Conservation (phyloP, 2,797 vertebrate genomes). For the Smutsia temminckii region DNA sequence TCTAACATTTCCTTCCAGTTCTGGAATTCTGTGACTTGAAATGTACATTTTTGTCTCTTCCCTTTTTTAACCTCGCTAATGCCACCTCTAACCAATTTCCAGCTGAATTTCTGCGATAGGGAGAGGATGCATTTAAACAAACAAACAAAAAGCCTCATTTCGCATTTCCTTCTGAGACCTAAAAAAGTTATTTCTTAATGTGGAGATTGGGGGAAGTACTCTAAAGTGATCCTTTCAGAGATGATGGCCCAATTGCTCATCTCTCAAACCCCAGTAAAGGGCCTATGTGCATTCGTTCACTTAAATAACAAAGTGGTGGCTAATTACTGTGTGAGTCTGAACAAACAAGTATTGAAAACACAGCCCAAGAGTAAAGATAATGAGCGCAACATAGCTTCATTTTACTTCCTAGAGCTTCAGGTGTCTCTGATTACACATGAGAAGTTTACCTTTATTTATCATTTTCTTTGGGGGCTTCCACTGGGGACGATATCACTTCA, state of each 20-base stretch:
- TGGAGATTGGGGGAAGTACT: background rate
- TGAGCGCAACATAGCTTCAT: background rate
- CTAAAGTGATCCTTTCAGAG: background rate
- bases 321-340: background rate
- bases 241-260: background rate
- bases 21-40: background rate
- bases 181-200: background rate
- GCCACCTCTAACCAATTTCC: background rate
- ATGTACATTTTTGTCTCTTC: background rate
- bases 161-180: background rate
- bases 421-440: slow-evolving; percentile 4
- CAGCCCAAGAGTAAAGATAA: background rate
- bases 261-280: background rate
- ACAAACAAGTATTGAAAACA: background rate
- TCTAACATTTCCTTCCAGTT: background rate
- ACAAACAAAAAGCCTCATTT: background rate
- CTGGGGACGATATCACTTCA: slow-evolving; percentile 38
- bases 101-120: background rate
- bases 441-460: slow-evolving; percentile 47
- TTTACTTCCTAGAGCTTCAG: background rate
- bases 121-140: background rate
- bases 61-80: background rate
- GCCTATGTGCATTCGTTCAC: background rate
- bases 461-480: slow-evolving; percentile 50
- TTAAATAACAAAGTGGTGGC: background rate